Conservation (phyloP, 2,797 vertebrate genomes). For the Anguilla obscura region DNA sequence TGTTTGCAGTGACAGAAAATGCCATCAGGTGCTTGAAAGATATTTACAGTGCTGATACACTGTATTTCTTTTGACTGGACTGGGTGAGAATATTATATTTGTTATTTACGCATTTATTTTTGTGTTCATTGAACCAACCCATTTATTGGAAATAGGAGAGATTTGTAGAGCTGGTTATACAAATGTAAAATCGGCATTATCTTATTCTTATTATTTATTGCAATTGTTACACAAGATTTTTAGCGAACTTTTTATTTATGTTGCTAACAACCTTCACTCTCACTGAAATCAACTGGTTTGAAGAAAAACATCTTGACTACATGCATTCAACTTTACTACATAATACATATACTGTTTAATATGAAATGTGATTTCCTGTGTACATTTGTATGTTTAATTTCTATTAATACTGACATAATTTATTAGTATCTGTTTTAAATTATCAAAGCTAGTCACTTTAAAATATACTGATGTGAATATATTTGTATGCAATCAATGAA, state of each 20-base stretch:
- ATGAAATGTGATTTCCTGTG: conserved; percentile 14
- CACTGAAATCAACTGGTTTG: not conserved
- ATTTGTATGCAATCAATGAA: conserved; percentile 14
- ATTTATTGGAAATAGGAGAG: not conserved
- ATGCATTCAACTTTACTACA: not conserved
- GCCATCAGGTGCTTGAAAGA: not conserved
- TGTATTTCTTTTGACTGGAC: not conserved
- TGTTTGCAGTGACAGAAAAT: not conserved
- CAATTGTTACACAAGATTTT: conserved; percentile 13
- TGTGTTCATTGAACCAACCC: conserved; percentile 21
- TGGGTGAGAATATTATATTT: not conserved
- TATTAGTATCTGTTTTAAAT: conserved; percentile 14
- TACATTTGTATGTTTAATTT: conserved; percentile 21
- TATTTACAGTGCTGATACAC: not conserved
- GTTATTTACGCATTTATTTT: conserved; percentile 9
- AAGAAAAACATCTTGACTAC: not conserved
- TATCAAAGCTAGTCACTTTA: not conserved
- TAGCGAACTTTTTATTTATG: conserved; percentile 6
- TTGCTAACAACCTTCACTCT: conserved; percentile 8
- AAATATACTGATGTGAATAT: not conserved
- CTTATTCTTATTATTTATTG: conserved; percentile 13
- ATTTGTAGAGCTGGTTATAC: not conserved
- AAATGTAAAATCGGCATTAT: conserved; percentile 22
- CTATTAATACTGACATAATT: conserved; percentile 11
- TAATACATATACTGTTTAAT: conserved; percentile 17